Conservation (phyloP, 2,797 vertebrate genomes). For the Intellagama lesueurii region DNA sequence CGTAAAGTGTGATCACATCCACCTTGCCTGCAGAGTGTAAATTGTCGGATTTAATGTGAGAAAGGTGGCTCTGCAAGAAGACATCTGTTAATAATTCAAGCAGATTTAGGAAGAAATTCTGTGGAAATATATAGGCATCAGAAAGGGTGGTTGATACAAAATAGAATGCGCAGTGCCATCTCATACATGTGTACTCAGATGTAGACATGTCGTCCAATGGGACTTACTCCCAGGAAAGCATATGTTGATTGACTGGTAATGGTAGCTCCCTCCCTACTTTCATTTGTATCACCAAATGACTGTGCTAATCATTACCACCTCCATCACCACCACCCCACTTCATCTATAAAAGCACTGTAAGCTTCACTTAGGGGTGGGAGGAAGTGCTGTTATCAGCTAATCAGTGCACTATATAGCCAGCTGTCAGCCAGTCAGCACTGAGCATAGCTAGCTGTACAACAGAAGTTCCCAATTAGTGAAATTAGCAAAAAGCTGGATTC, state of each 20-base stretch:
- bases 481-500: too few relatives aligned
- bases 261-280: too few relatives aligned
- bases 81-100: slow-evolving; percentile 60
- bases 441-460: too few relatives aligned
- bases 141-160: neutral
- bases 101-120: neutral
- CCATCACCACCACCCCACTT: too few relatives aligned
- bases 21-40: slow-evolving; percentile 61
- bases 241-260: neutral
- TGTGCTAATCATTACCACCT: too few relatives aligned
- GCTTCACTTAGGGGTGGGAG: too few relatives aligned
- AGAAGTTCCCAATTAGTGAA: too few relatives aligned
- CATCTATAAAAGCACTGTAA: too few relatives aligned
- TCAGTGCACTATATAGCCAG: too few relatives aligned
- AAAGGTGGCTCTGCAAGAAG: slow-evolving; percentile 55
- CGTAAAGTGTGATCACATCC: slow-evolving; percentile 63
- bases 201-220: neutral
- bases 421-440: too few relatives aligned
- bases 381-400: too few relatives aligned
- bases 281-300: too few relatives aligned
- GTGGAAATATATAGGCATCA: neutral
- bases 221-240: neutral
- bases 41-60: slow-evolving; percentile 62
- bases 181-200: neutral
- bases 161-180: neutral